These are phyloP conservation scores for Emberiza fucata DNA, from an alignment of 2,113 vertebrate genomes.

Conservation along the genomic window DNA sequence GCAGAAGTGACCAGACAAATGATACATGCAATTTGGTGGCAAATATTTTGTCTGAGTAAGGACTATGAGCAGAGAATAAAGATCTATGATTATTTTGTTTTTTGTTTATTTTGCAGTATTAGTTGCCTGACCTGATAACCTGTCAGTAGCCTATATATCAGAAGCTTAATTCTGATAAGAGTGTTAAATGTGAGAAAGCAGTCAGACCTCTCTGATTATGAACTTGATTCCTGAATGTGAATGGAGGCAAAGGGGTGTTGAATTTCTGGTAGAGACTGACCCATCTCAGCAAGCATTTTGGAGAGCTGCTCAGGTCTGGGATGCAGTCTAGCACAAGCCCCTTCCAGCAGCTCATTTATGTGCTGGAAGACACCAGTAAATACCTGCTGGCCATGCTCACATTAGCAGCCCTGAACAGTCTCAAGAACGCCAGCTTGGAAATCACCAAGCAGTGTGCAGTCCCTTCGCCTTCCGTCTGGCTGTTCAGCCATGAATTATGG, in stretches of 20 bases:
- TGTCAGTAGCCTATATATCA: background rate
- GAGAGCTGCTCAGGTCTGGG: background rate
- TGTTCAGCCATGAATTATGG: slow-evolving; percentile 51
- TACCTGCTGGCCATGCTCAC: background rate
- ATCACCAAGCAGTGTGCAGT: background rate
- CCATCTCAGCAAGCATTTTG: background rate
- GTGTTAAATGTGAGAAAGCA: background rate
- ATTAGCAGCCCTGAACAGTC: background rate
- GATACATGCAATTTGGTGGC: background rate
- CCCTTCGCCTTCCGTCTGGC: background rate
- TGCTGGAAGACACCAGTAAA: background rate
- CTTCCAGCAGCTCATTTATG: background rate
- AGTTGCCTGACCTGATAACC: background rate
- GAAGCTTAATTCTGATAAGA: background rate
- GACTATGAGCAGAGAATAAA: background rate
- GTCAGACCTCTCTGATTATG: background rate
- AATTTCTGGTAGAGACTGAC: background rate
- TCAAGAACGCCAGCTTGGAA: background rate
- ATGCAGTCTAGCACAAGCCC: background rate
- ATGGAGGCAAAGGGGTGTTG: background rate
- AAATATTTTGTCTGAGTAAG: background rate
- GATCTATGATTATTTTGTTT: background rate
- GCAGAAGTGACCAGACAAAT: background rate
- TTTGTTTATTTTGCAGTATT: background rate
- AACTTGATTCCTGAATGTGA: background rate